A percentile compares a stretch with the other conserved stretches of the same genome.
Evolutionary conservation across 2,797 vertebrate species (phyloP).

Genomic region (Thamnophis elegans): DNA sequence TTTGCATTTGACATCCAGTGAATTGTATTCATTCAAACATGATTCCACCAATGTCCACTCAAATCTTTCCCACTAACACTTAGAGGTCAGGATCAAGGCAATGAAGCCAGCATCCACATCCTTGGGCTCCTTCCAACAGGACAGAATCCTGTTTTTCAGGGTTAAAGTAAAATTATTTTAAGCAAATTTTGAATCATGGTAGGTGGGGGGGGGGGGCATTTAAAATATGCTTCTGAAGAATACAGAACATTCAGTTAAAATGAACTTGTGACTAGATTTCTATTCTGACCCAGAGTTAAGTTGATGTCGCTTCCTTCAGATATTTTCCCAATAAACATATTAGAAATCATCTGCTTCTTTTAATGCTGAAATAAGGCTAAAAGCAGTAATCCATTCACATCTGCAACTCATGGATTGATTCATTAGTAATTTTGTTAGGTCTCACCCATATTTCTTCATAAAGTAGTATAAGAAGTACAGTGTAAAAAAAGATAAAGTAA

Average conservation of each 20-base stretch:
- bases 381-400: slow-evolving; percentile 5
- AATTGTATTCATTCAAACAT: background rate
- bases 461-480: background rate
- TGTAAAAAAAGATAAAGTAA: background rate
- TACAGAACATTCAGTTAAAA: slow-evolving; percentile 29
- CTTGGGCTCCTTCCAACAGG: background rate
- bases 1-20: background rate
- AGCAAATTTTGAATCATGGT: slow-evolving; percentile 11
- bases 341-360: slow-evolving; percentile 67
- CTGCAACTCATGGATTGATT: background rate
- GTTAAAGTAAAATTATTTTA: background rate
- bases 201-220: background rate
- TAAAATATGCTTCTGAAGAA: background rate
- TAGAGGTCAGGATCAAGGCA: background rate
- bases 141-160: background rate
- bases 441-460: background rate
- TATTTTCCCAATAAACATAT: slow-evolving; percentile 49
- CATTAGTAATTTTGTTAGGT: background rate
- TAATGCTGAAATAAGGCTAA: slow-evolving; percentile 65
- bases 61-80: background rate
- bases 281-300: slow-evolving; percentile 27
- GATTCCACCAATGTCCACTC: background rate
- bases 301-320: slow-evolving; percentile 41
- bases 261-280: slow-evolving; percentile 14
- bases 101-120: background rate